These are phyloP conservation scores for Eriocheir sinensis DNA, from an alignment of 1,140 invertebrate genomes.

Conservation along the genomic window DNA sequence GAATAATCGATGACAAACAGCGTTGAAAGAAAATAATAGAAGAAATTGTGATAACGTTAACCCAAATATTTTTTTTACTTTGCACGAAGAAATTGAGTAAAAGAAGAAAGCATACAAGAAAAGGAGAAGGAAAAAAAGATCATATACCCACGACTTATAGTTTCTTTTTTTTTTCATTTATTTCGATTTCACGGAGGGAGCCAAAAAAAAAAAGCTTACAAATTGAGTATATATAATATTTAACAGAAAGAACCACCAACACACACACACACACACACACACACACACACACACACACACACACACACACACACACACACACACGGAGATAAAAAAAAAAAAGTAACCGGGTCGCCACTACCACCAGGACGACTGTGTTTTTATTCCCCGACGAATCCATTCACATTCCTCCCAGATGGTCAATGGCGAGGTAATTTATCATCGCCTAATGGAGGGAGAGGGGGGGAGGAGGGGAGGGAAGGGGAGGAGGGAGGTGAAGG, in stretches of 20 bases:
- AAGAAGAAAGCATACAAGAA: not conserved
- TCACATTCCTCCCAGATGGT: conserved; percentile 61
- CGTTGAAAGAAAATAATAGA: not conserved
- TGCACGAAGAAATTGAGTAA: not conserved
- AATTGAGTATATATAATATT: too few species aligned
- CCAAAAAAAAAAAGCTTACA: too few species aligned
- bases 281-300: conserved; percentile 47
- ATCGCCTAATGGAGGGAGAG: conserved; percentile 61
- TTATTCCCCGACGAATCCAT: conserved; percentile 57
- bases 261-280: conserved; percentile 41
- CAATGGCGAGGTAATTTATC: conserved; percentile 69
- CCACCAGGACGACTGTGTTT: conserved; percentile 64
- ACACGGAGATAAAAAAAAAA: not conserved
- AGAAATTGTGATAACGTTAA: not conserved
- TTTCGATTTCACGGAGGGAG: too few species aligned
- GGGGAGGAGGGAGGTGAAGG: not conserved
- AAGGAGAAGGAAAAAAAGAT: not conserved
- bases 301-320: conserved; percentile 52
- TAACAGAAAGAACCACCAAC: not conserved
- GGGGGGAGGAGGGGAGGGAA: not conserved
- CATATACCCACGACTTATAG: not conserved
- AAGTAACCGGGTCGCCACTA: not conserved
- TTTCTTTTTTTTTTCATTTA: too few species aligned
- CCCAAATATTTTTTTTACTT: conserved; percentile 1
- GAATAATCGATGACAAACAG: too few species aligned